Evolutionary conservation across 2,888 invertebrate genomes (phyloP).

Genomic region (Kuschelorhynchus macadamiae): DNA sequence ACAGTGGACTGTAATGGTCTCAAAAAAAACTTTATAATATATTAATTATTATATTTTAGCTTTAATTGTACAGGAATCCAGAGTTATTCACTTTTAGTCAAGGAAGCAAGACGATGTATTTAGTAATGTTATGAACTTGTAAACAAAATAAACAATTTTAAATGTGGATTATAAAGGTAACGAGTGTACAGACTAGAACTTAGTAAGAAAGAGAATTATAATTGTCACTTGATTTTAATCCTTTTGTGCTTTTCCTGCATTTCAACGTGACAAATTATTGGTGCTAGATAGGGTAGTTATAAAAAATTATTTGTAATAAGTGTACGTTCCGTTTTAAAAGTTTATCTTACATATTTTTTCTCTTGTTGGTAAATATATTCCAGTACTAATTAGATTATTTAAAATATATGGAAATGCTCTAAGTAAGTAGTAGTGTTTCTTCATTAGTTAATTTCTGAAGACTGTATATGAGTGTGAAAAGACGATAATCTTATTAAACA

Average conservation of each 20-base stretch:
- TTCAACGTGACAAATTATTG: too few relatives aligned
- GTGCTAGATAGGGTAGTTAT: too few relatives aligned
- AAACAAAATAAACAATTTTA: conserved; percentile 56
- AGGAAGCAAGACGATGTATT: conserved; percentile 62
- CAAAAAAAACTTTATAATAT: conserved; percentile 61
- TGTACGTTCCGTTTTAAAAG: too few relatives aligned
- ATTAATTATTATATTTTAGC: conserved; percentile 62
- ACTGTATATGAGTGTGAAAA: too few relatives aligned
- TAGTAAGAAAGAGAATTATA: neutral
- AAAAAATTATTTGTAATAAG: too few relatives aligned
- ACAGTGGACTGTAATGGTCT: conserved; percentile 64
- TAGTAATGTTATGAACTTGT: conserved; percentile 52
- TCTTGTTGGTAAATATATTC: too few relatives aligned
- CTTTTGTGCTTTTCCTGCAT: neutral
- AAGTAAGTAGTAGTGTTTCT: too few relatives aligned
- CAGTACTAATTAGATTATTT: too few relatives aligned
- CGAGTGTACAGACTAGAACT: conserved; percentile 21
- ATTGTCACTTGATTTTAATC: neutral
- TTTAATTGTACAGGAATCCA: conserved; percentile 67
- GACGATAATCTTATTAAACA: too few relatives aligned
- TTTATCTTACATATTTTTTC: too few relatives aligned
- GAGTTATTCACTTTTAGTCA: conserved; percentile 61
- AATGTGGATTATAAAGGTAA: conserved; percentile 22
- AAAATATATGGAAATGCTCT: too few relatives aligned
- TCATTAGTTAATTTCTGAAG: too few relatives aligned